Evolutionary conservation across 2,888 invertebrate genomes (phyloP).

Genomic region (Eristalis intricaria): DNA sequence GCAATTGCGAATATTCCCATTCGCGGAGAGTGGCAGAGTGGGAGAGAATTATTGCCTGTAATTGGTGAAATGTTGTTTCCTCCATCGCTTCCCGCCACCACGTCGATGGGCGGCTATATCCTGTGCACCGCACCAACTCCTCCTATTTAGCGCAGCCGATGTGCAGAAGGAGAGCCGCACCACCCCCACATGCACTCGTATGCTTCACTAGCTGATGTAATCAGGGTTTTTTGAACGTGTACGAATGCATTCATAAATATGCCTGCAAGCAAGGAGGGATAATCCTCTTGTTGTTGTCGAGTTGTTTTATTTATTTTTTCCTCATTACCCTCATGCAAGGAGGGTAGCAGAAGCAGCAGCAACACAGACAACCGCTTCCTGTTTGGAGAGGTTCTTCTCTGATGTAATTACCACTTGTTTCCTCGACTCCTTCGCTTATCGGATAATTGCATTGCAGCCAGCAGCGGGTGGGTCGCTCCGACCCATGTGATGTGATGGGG

Average conservation of each 20-base stretch:
- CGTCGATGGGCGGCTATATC: not conserved
- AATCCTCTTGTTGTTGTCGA: constrained; percentile 14
- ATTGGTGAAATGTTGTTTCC: constrained; percentile 68
- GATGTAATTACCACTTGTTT: constrained; percentile 72
- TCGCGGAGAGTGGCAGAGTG: not conserved
- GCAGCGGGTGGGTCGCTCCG: not conserved
- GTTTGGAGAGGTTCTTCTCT: constrained; percentile 64
- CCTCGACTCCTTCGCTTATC: constrained; percentile 64
- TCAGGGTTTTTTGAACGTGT: constrained; percentile 44
- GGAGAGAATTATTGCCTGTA: constrained; percentile 63
- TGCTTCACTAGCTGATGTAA: constrained; percentile 54
- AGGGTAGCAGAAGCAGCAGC: not conserved
- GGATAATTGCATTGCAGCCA: constrained; percentile 62
- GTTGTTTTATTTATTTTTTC: constrained; percentile 2
- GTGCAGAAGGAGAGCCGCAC: not conserved
- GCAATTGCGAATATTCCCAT: constrained; percentile 53
- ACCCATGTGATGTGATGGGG: not conserved
- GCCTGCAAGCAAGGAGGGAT: constrained; percentile 50
- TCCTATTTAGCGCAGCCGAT: constrained; percentile 35
- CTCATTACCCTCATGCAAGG: constrained; percentile 58
- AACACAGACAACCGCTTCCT: constrained; percentile 64
- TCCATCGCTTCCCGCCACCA: constrained; percentile 29
- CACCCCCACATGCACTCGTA: not conserved
- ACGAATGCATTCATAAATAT: constrained; percentile 67
- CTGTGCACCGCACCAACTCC: not conserved